phyloP scores from a whole-genome alignment of 2,888 invertebrate genomes.

The Campaea margaritaria region DNA sequence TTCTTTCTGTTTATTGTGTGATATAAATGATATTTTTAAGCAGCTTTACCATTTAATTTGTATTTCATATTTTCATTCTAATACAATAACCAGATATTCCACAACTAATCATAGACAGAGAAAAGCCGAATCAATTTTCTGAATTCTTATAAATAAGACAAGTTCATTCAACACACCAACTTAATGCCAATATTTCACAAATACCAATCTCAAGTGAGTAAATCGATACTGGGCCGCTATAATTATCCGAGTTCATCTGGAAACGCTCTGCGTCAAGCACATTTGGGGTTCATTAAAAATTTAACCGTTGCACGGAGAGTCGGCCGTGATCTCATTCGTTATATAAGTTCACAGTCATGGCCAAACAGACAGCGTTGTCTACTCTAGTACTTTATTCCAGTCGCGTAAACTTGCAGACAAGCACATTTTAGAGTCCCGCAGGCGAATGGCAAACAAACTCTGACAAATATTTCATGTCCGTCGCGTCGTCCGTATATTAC shows the following conservation, averaged over 20 bases:
- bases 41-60: too few species aligned
- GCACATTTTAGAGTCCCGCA: background rate
- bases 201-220: slow-evolving; percentile 9
- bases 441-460: too few species aligned
- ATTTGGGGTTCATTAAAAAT: slow-evolving; percentile 27
- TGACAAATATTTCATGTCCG: too few species aligned
- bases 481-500: too few species aligned
- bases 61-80: too few species aligned
- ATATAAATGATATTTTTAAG: too few species aligned
- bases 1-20: too few species aligned
- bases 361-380: slow-evolving; percentile 21
- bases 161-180: too few species aligned
- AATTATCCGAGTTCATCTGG: slow-evolving; percentile 12
- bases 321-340: slow-evolving; percentile 46
- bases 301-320: slow-evolving; percentile 25
- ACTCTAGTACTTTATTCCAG: background rate
- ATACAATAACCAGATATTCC: too few species aligned
- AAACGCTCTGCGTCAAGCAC: slow-evolving; percentile 8
- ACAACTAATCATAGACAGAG: too few species aligned
- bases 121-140: too few species aligned
- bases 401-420: background rate
- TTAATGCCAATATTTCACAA: background rate
- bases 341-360: slow-evolving; percentile 53
- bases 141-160: too few species aligned
- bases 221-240: slow-evolving; percentile 3